Evolutionary conservation across 2,888 invertebrate species (phyloP).

Genomic region (Latheticus oryzae): DNA sequence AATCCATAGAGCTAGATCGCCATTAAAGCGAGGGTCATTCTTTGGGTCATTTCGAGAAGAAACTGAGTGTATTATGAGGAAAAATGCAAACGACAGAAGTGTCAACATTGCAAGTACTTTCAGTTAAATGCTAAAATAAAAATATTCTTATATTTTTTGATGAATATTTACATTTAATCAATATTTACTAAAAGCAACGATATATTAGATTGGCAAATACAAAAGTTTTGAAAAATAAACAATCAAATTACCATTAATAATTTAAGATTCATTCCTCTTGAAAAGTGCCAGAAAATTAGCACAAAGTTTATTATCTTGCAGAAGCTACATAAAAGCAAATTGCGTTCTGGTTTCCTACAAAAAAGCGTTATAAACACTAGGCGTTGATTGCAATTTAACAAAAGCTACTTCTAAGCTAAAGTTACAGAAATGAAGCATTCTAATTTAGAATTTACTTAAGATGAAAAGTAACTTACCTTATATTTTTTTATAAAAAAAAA

Average conservation of each 20-base stretch:
- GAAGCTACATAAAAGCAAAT: conserved; percentile 36
- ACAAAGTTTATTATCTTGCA: conserved; percentile 29
- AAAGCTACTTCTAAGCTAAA: too few relatives aligned
- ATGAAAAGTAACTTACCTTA: too few relatives aligned
- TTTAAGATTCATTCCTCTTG: conserved; percentile 53
- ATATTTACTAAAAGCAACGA: conserved; percentile 7
- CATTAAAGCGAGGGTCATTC: conserved; percentile 64
- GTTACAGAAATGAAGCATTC: too few relatives aligned
- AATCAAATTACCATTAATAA: conserved; percentile 48
- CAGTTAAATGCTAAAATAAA: conserved; percentile 53
- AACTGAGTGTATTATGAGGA: conserved; percentile 49
- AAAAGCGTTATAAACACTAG: too few relatives aligned
- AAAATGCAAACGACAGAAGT: conserved; percentile 49
- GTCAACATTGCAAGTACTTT: conserved; percentile 54
- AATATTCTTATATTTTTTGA: conserved; percentile 4
- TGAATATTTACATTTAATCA: conserved; percentile 1
- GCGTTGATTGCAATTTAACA: too few relatives aligned
- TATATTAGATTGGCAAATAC: conserved; percentile 6
- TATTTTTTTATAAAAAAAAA: too few relatives aligned
- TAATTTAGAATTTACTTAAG: too few relatives aligned
- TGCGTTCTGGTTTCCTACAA: conserved; percentile 28
- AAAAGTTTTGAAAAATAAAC: conserved; percentile 16
- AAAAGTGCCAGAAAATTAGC: conserved; percentile 35
- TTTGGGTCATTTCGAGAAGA: conserved; percentile 61
- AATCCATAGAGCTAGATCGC: conserved; percentile 87